Base-by-base conservation (phyloP, 2,888 invertebrate genomes). In the Marronus borbonicus region DNA sequence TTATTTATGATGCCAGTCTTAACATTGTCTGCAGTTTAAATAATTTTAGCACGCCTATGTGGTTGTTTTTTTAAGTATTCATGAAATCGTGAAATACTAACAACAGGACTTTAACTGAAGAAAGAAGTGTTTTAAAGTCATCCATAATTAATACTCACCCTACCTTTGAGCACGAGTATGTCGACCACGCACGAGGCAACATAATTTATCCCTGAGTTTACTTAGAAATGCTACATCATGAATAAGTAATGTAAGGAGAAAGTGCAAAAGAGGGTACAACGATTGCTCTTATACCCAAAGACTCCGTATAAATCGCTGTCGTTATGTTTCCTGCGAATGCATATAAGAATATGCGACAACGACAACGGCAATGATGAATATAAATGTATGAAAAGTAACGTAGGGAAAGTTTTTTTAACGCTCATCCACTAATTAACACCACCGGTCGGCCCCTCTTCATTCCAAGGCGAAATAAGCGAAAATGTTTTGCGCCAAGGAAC, bases 361-460 rank as follows among this genome's bases (percentile, higher is more conserved):
- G 55, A 58, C 55, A 24, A 20, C 12, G 60, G 60, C 60, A 60
- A 72, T 77, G 77, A 77, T 77, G 72, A 77, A 77, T 72, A 77
- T 77, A 77, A 77, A 77, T 72, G 77, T 70, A 74, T 52, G 77
- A 70, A 72, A 77, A 72, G 70, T 77, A 77, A 64, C 77, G 64
- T 28, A 64, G 77, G 62, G 81, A 81, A 80, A 81, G 81, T 80
- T 80, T 49, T 24, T 24, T 80, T 81, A 80, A 78, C 81, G 81
- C 82, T 82, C 82, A 82, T 81, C 82, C 81, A 81, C 81, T 82
- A 83, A 83, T 83, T 83, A 83, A 83, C 83, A 83, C 81, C 82
- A 80, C 82, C 81, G 55, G 72, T 44, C 62, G 36, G 52, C 36
- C 28, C 49, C 44, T 60, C 39, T 24, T 74, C 60, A 44, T 74